phyloP scores from a whole-genome alignment of 2,113 vertebrate genomes.

The Apeltes quadracus region DNA sequence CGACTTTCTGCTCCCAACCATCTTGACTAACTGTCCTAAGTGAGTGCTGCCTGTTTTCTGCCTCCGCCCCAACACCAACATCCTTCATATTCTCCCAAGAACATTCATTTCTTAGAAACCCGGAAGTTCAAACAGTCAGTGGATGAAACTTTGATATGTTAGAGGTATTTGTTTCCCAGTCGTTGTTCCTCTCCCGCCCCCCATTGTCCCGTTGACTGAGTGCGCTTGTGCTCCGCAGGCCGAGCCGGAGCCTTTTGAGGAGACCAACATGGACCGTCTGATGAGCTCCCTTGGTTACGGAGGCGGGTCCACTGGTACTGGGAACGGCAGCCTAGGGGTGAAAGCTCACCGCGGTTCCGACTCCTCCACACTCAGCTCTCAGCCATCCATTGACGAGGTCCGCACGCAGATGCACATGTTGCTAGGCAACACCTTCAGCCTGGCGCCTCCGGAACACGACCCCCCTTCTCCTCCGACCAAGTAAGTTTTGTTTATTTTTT shows the following conservation, averaged over 20 bases:
- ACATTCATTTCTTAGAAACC: background rate
- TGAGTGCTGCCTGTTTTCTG: background rate
- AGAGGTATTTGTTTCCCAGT: background rate
- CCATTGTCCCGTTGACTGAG: background rate
- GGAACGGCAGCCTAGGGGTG: slow-evolving; percentile 79
- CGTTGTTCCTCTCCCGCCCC: background rate
- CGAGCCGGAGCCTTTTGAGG: slow-evolving; percentile 94
- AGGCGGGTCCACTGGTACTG: slow-evolving; percentile 76
- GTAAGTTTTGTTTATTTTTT: slow-evolving; percentile 45
- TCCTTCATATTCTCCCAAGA: background rate
- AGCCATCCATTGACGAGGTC: slow-evolving; percentile 98
- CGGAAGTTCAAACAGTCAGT: background rate
- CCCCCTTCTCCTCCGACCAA: slow-evolving; percentile 76
- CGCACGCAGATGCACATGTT: slow-evolving; percentile 98
- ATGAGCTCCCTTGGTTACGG: slow-evolving; percentile 85
- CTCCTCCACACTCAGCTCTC: slow-evolving; percentile 97
- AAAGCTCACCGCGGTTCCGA: slow-evolving; percentile 96
- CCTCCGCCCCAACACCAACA: background rate
- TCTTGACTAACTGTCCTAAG: background rate
- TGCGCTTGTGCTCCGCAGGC: slow-evolving; percentile 77
- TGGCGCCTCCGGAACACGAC: slow-evolving; percentile 89
- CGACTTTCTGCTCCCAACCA: background rate
- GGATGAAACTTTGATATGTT: background rate
- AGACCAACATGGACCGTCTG: slow-evolving; percentile 93
- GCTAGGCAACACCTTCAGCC: slow-evolving; percentile 96